Evolutionary conservation across 2,797 vertebrate genomes (phyloP).

Genomic region (Dipus sagitta): DNA sequence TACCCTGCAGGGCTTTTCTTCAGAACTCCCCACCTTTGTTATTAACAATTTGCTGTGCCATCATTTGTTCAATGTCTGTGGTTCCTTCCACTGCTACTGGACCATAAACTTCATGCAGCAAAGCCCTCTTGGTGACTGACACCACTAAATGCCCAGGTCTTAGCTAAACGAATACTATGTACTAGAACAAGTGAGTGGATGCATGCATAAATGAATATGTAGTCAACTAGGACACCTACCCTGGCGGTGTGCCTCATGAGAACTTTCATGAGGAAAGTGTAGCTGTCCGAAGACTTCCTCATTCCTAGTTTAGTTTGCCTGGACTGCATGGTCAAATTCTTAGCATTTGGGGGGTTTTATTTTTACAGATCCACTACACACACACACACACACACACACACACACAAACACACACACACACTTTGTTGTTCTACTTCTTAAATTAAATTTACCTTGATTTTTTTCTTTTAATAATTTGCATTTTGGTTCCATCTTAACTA

Average conservation of each 20-base stretch:
- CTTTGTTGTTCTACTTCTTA: slow-evolving; percentile 39
- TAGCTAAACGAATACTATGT: no score
- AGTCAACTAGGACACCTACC: background rate
- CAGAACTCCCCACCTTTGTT: no score
- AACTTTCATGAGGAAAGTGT: background rate
- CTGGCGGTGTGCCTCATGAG: background rate
- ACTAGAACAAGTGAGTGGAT: background rate
- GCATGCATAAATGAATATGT: background rate
- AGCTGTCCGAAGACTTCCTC: slow-evolving; percentile 49
- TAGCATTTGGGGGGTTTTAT: background rate
- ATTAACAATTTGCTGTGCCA: background rate
- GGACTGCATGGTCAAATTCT: background rate
- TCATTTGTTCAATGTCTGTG: background rate
- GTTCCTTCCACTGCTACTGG: background rate
- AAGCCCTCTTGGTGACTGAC: background rate
- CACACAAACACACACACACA: background rate
- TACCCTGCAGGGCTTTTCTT: background rate
- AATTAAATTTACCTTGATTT: background rate
- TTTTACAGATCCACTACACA: background rate
- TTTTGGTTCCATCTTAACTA: slow-evolving; percentile 33
- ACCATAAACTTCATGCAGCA: background rate
- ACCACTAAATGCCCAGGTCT: background rate
- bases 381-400: background rate
- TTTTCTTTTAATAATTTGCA: background rate
- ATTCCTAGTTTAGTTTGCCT: background rate